A percentile compares a stretch with the other conserved stretches of the same genome.
Evolutionary conservation across 2,113 vertebrate species (phyloP).

Genomic region (Dinomys branickii): DNA sequence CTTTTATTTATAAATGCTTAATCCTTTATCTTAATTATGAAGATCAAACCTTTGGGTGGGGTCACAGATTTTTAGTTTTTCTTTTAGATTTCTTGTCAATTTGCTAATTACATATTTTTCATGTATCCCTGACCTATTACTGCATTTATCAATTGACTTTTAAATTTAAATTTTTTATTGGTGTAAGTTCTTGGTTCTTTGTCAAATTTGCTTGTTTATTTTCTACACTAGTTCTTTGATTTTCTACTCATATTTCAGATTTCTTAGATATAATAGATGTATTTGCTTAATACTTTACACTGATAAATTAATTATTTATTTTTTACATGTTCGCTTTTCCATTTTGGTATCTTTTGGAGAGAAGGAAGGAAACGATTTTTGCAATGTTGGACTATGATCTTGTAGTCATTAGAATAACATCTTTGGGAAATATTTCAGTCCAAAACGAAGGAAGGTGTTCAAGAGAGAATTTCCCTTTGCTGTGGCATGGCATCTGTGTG

Average conservation of each 20-base stretch:
- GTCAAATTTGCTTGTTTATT: not conserved
- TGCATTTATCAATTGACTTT: not conserved
- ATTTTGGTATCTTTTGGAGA: not conserved
- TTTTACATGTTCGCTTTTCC: not conserved
- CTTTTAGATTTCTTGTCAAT: not conserved
- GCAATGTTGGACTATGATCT: not conserved
- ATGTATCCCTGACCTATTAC: not conserved
- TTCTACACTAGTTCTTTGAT: not conserved
- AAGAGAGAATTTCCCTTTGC: constrained; percentile 4
- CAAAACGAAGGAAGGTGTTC: not conserved
- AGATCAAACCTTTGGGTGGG: not conserved
- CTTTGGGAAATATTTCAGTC: not conserved
- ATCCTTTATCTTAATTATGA: not conserved
- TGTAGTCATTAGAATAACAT: not conserved
- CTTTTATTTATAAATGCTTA: not conserved
- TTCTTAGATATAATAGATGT: not conserved
- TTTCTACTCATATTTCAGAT: not conserved
- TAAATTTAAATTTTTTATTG: constrained; percentile 42
- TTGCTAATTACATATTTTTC: not conserved
- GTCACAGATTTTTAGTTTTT: not conserved
- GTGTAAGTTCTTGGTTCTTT: not conserved
- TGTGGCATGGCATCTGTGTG: not conserved
- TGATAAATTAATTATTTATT: constrained; percentile 5
- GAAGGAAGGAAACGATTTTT: not conserved
- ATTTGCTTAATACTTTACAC: constrained; percentile 22